Base-by-base conservation (phyloP, 2,113 vertebrate genomes). In the Burhinus bistriatus region DNA sequence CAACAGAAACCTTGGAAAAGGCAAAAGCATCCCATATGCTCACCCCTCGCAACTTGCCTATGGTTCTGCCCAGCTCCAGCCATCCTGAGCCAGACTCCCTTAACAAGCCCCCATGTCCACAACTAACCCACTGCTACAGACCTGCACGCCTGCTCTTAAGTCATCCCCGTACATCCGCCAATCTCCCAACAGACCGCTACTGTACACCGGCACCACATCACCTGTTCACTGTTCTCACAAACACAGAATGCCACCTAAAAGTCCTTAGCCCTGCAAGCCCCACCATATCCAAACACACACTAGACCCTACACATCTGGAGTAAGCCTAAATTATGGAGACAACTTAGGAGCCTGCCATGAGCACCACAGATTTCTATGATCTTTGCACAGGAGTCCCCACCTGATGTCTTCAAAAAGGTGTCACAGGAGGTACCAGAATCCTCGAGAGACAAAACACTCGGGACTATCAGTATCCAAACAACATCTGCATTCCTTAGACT, bases 151-250 rank as follows among this genome's bases (percentile, higher is more conserved):
- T 0, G 1, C 40, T n/a, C 34, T 10, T 9, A 1, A 44, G 1
- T 15, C 38, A 30, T 1, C 9, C 27, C 40, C 1, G 1, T 9
- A 4, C 8, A 21, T 3, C 45, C 2, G 0, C 59, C 69, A 7
- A 3, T 2, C 40, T 26, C 4, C 0, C 47, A 8, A 16, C 55
- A 76, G 36, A 17, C 69, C 15, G 83, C 14, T 34, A 29, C 79
- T 34, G 47, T 2, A 6, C 32, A 3, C 19, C 1, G 14, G 27
- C 51, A 89, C 44, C 65, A 44, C n/a, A n/a, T 21, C 47, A 22
- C 16, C 38, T 34, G 29, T 5, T 30, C 45, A 6, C 54, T 2
- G 20, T 11, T 12, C 76, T 40, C 80, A 40, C 45, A 47, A 23
- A 25, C 2, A 4, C 61, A 21, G 11, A 55, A 57, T 1, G 61